These are phyloP conservation scores for Enoplosus armatus DNA, from an alignment of 2,797 vertebrate species.

Conservation along the genomic window DNA sequence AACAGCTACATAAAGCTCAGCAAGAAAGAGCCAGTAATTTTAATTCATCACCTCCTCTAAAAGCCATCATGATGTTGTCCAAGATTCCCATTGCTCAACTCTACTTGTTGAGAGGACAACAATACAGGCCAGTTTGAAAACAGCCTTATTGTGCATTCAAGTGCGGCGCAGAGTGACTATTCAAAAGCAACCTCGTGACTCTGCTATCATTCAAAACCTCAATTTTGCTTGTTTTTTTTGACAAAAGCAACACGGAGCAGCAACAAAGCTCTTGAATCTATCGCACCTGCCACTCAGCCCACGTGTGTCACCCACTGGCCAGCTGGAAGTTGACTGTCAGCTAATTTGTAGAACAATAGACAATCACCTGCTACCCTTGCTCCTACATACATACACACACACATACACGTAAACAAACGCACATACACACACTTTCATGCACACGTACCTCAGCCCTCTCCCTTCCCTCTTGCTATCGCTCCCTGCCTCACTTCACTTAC, in stretches of 20 bases:
- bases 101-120: conserved; percentile 54
- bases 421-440: background rate
- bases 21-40: conserved; percentile 28
- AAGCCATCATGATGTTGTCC: conserved; percentile 41
- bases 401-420: background rate
- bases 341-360: conserved; percentile 75
- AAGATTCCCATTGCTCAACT: conserved; percentile 37
- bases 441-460: background rate
- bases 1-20: conserved; percentile 1
- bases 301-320: conserved; percentile 63
- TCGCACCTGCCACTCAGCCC: conserved; percentile 78
- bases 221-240: conserved; percentile 67
- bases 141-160: conserved; percentile 55
- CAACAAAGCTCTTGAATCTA: conserved; percentile 60
- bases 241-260: conserved; percentile 52
- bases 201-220: conserved; percentile 41
- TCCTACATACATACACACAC: conserved; percentile 19
- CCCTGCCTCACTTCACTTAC: conserved; percentile 41
- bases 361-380: conserved; percentile 58
- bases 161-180: conserved; percentile 58
- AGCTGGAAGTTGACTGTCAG: conserved; percentile 65
- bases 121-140: conserved; percentile 49
- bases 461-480: background rate
- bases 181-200: conserved; percentile 45
- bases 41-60: conserved; percentile 40